Evolutionary conservation across 2,797 vertebrate genomes (phyloP), one percentile per base, ranked within the genome.

Genomic region (Lacerta bilineata): DNA sequence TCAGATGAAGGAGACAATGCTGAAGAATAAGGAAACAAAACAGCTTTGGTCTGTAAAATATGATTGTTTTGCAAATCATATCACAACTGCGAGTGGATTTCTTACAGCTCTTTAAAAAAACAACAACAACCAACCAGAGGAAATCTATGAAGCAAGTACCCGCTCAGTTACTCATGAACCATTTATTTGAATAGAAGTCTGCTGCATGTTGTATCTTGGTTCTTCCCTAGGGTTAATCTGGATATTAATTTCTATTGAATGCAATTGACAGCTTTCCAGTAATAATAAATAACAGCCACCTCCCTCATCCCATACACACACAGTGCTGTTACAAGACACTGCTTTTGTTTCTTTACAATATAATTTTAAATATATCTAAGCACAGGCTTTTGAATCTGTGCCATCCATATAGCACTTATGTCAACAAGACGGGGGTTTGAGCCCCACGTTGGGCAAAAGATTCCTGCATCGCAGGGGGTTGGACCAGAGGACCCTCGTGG

Each of bases 241-340:
- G 61, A 85, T 90, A 88, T 77, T 84, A 87, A 87, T 84, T 87
- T 90, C 69, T 84, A 80, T 84, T 33, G 81, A 87, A 80, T 75
- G 29, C 55, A 84, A 85, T 81, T 71, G 78, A 84, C 71, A 85
- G 23, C 33, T 82, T 90, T 85, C 79, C 78, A 88, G 72, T 59
- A 92, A 88, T 1, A 39, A 41, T 85, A 86, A 92, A 86, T 36
- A 2, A 29, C 66, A 88, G 85, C 8, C 0, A 0, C 11, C 15
- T 75, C 8, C 80, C 80, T 36, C 18, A 75, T 69, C 50, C 50
- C 50, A 15, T 55, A 55, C 50, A 55, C 2, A 55, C 50, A 55
- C 50, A 55, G 50, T 55, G 50, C 50, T 15, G 50, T 55, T 55
- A 55, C 50, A 55, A 64, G 61, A 64, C 17, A 64, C 61, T 64